A percentile compares a stretch with the other conserved stretches of the same genome.
Conservation (phyloP, 2,113 vertebrate genomes). For the Ptyas mucosa region DNA sequence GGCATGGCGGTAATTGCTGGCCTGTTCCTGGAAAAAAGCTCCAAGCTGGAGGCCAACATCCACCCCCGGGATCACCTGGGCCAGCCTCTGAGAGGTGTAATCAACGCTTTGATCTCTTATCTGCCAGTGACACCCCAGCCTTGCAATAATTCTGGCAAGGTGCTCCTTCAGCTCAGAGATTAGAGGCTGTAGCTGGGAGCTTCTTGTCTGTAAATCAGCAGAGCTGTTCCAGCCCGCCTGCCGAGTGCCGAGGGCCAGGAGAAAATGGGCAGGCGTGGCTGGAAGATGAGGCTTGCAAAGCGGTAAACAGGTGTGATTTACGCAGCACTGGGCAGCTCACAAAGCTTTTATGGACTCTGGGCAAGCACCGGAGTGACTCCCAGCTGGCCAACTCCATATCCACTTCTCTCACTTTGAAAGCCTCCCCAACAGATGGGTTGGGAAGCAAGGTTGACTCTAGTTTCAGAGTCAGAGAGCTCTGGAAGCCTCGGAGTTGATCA, state of each 20-base stretch:
- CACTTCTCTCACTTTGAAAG: neutral
- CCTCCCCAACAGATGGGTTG: neutral
- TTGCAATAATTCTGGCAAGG: neutral
- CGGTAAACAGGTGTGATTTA: neutral
- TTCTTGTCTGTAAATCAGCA: conserved; percentile 14
- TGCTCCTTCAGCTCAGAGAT: neutral
- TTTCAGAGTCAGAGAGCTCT: neutral
- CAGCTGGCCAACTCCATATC: neutral
- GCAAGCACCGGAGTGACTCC: neutral
- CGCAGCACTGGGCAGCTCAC: accelerated
- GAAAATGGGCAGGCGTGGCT: conserved; percentile 2
- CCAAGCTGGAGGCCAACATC: neutral
- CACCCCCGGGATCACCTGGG: neutral
- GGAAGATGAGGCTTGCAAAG: conserved; percentile 21
- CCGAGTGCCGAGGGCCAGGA: conserved; percentile 10
- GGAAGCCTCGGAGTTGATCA: neutral
- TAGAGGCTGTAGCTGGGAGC: neutral
- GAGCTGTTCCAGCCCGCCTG: neutral
- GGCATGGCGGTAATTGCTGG: conserved; percentile 2
- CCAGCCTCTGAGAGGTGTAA: conserved; percentile 25
- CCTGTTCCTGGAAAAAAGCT: conserved; percentile 17
- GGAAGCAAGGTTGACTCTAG: neutral
- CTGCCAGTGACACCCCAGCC: neutral
- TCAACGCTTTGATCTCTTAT: conserved; percentile 11
- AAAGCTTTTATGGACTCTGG: neutral